Base-by-base conservation (phyloP, 2,888 invertebrate species). In the Nysson spinosus region DNA sequence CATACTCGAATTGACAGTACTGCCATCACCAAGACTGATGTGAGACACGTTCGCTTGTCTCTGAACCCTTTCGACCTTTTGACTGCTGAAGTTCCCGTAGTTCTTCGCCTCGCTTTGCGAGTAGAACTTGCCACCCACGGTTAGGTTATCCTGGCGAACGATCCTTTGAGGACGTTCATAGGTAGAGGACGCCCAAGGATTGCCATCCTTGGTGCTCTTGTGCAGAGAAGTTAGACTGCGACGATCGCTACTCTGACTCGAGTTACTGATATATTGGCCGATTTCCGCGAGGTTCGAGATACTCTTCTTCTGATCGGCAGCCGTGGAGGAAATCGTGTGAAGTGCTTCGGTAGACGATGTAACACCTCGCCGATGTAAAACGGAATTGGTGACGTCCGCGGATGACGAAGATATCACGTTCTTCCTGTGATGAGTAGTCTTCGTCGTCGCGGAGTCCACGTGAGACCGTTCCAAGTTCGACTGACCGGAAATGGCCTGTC, bases 211-310 rank as follows among this genome's bases (percentile, higher is more conserved):
- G 43, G 88, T 89, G 44, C 92, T 94, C 20, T 94, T 90, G 83
- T 95, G 95, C 83, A 95, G 90, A 1, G 94, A 92, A 76, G 94
- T 95, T 34, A 94, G 90, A 81, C 95, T 95, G 75, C 92, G 92
- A 61, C 95, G 90, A 68, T 95, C 94, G 6, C 90, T 90, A 72
- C 91, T 92, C 60, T 92, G 91, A 0, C 91, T 89, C 1, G 92
- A 90, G 71, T 91, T 92, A 66, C 90, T 91, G 57, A 91, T 91
- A 77, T 91, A 92, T 77, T 92, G 91, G 6, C 92, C 92, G 73
- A 91, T 92, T 65, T 94, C 94, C 54, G 93, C 92, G 0, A 95
- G 88, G 82, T 95, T 95, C 17, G 92, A 91, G 61, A 95, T 93
- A 58, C 95, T 95, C 84, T 94, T 94, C 46, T 94, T 90, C 86